Conservation (phyloP, 2,888 invertebrate species). For the Pyrrhosoma nymphula region DNA sequence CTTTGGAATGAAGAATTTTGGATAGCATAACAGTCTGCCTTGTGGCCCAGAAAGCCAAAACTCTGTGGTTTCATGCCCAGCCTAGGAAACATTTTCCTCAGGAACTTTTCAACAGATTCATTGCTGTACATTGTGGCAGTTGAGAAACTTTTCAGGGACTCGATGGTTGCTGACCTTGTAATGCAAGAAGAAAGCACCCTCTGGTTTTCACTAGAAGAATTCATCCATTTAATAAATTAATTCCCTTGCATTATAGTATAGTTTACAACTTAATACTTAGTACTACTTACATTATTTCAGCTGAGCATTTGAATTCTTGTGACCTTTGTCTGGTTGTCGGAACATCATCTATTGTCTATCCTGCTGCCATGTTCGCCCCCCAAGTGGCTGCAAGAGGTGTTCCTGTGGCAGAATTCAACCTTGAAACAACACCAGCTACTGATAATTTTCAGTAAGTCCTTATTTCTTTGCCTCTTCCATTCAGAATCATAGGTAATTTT, state of each 20-base stretch:
- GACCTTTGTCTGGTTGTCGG: conserved; percentile 91
- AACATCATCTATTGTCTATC: conserved; percentile 92
- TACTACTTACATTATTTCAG: conserved; percentile 76
- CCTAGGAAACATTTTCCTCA: too few relatives aligned
- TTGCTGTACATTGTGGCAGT: too few relatives aligned
- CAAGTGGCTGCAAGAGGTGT: conserved; percentile 86
- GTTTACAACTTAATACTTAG: not conserved
- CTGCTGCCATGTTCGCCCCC: conserved; percentile 93
- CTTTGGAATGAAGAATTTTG: too few relatives aligned
- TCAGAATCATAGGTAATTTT: not conserved
- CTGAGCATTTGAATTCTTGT: conserved; percentile 83
- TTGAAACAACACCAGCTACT: conserved; percentile 81
- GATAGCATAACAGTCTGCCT: too few relatives aligned
- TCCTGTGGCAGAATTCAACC: conserved; percentile 88
- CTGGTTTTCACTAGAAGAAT: too few relatives aligned
- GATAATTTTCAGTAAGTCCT: conserved; percentile 78
- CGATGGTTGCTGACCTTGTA: too few relatives aligned
- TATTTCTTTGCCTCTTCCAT: not conserved
- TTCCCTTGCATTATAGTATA: not conserved
- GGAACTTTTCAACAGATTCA: too few relatives aligned
- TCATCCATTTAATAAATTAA: too few relatives aligned
- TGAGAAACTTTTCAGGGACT: too few relatives aligned
- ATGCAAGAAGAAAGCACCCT: too few relatives aligned
- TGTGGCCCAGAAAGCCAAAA: too few relatives aligned
- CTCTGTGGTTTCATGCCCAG: too few relatives aligned